Evolutionary conservation across 2,888 invertebrate genomes (phyloP).

Genomic region (Callimorpha dominula): DNA sequence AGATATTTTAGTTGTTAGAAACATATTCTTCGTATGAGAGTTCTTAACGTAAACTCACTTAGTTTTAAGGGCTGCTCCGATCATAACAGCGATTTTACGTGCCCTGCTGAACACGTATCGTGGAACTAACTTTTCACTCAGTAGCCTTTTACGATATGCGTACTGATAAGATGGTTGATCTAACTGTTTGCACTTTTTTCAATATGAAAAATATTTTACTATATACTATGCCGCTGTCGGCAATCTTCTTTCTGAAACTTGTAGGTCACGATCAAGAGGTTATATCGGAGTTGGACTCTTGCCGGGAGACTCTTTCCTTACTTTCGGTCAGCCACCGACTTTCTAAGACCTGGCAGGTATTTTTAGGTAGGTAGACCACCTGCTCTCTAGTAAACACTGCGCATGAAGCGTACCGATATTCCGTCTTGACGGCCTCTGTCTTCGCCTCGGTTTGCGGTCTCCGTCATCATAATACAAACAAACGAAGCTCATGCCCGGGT

Average conservation of each 20-base stretch:
- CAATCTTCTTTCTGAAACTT: background rate
- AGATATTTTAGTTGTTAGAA: too few relatives aligned
- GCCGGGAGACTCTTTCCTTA: background rate
- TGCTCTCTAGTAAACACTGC: background rate
- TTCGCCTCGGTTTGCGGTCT: too few relatives aligned
- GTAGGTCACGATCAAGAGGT: background rate
- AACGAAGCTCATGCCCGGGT: too few relatives aligned
- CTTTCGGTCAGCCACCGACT: background rate
- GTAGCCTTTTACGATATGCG: slow-evolving; percentile 8
- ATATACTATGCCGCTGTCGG: background rate
- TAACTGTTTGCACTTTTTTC: background rate
- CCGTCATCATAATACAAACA: too few relatives aligned
- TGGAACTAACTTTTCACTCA: slow-evolving; percentile 8
- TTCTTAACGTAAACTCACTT: background rate
- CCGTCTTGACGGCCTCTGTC: too few relatives aligned
- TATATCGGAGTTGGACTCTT: too few relatives aligned
- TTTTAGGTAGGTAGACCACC: background rate
- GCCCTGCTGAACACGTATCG: background rate
- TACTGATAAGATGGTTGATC: slow-evolving; percentile 1
- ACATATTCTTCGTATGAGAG: background rate
- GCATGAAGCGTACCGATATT: background rate
- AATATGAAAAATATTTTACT: background rate
- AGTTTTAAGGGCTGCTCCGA: background rate
- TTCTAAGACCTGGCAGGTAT: background rate
- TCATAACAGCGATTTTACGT: background rate